Evolutionary conservation across 2,113 vertebrate genomes (phyloP).

Genomic region (Seriola rivoliana): DNA sequence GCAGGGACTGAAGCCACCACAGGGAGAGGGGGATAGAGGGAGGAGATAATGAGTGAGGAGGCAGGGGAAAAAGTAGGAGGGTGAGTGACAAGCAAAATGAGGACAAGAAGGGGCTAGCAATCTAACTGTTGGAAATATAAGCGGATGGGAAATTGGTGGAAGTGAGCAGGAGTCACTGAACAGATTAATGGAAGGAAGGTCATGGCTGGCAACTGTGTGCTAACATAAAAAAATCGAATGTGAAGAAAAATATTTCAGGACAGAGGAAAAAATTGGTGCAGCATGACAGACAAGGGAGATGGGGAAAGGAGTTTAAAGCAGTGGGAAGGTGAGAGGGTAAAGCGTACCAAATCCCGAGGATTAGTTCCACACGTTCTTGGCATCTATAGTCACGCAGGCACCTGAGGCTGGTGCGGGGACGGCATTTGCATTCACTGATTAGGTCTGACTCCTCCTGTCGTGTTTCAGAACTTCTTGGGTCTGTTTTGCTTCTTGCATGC

Average conservation of each 20-base stretch:
- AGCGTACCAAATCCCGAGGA: slow-evolving; percentile 55
- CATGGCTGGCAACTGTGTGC: slow-evolving; percentile 12
- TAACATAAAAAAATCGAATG: slow-evolving; percentile 1
- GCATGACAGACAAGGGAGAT: slow-evolving; percentile 25
- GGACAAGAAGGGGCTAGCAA: slow-evolving; percentile 22
- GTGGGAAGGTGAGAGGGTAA: slow-evolving; percentile 27
- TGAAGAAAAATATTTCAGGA: slow-evolving; percentile 7
- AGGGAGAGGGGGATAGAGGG: slow-evolving; percentile 36
- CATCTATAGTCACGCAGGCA: slow-evolving; percentile 38
- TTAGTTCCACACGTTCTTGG: slow-evolving; percentile 71
- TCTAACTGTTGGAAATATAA: slow-evolving; percentile 36
- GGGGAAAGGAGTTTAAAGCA: slow-evolving; percentile 27
- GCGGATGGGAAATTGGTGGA: slow-evolving; percentile 1
- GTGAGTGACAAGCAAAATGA: slow-evolving; percentile 51
- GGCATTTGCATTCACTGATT: slow-evolving; percentile 70
- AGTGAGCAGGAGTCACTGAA: slow-evolving; percentile 5
- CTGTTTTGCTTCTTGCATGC: slow-evolving; percentile 26
- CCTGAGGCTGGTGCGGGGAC: slow-evolving; percentile 38
- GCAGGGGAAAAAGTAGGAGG: slow-evolving; percentile 18
- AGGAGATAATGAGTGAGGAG: slow-evolving; percentile 50
- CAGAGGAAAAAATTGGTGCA: slow-evolving; percentile 3
- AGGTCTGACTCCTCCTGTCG: slow-evolving; percentile 51
- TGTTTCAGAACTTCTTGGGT: slow-evolving; percentile 43
- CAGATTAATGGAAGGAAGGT: slow-evolving; percentile 41
- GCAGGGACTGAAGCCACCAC: slow-evolving; percentile 32